Evolutionary conservation across 1,140 invertebrate genomes (phyloP).

Genomic region (Lamellibrachia luymesi): DNA sequence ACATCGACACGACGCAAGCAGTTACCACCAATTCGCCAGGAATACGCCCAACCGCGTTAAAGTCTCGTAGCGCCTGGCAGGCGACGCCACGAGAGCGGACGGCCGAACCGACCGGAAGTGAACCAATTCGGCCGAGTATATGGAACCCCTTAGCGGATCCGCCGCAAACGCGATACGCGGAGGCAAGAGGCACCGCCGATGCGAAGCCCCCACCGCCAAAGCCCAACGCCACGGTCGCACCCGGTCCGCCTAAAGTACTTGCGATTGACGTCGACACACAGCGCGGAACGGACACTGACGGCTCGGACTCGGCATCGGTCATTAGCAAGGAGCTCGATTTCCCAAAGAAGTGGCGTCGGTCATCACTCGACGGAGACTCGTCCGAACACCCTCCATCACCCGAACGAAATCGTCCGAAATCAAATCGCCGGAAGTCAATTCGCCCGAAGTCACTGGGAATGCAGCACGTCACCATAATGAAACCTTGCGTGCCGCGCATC

Average conservation of each 20-base stretch:
- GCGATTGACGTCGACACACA: not conserved
- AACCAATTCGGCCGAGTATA: not conserved
- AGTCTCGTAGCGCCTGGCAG: not conserved
- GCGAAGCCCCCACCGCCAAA: no score
- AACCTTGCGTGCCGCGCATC: not conserved
- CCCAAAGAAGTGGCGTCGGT: not conserved
- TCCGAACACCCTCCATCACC: not conserved
- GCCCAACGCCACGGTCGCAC: no score
- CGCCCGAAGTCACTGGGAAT: not conserved
- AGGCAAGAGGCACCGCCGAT: no score
- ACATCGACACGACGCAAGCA: not conserved
- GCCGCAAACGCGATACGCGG: not conserved
- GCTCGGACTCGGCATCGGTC: not conserved
- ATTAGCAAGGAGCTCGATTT: not conserved
- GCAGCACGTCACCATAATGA: not conserved
- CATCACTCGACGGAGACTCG: no score
- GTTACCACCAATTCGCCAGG: not conserved
- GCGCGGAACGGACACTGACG: not conserved
- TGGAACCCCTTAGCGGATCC: not conserved
- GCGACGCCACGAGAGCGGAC: not conserved
- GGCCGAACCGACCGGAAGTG: not conserved
- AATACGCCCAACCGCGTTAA: not conserved
- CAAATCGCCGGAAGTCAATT: no score
- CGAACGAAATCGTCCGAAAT: not conserved
- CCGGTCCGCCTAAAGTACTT: not conserved